Base-by-base conservation (phyloP, 2,888 invertebrate species). In the Cryptus armator region DNA sequence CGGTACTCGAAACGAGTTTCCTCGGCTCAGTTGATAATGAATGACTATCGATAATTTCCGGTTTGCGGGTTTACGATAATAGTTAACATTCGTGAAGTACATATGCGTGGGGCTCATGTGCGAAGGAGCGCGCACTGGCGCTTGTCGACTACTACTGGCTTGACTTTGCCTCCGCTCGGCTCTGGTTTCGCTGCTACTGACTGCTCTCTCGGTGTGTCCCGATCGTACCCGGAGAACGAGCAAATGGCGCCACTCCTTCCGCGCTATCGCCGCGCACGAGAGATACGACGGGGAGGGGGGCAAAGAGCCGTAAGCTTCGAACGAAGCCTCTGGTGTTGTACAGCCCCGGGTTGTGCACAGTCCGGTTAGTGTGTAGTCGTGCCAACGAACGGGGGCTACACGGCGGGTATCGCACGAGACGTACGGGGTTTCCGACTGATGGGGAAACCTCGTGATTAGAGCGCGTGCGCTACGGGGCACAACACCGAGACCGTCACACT, bases 181-280 rank as follows among this genome's bases (percentile, higher is more conserved):
- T 70, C 67, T 71, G 64, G 56, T 56, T 78, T 77, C 37, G 64
- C 64, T 72, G 62, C 29, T 78, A 71, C 51, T 67, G 46, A 7
- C 44, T 48, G 59, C 56, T 37, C 37, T 37, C 37, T 37, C 37
- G 37, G 37, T 72, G 74, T 81, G 62, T 74, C 62, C 72, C 84
- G 68, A 81, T 81, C 68, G 62, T 46, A 76, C 79, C 74, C 76
- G 76, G 62, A 72, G 79, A 80, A 66, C 76, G 66, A 82, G 82
- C 85, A 82, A 85, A 85, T 82, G 85, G 85, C 85, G 85, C 79
- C 82, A 79, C 85, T 85, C 85, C 85, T 85, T 82, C 62, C 82
- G 76, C 76, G 79, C 85, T 85, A 82, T 85, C 79, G 71, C 79
- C 74, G 76, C 75, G 75, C 71, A 48, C 79, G 78, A 62, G 76